A percentile compares a stretch with the other conserved stretches of the same genome.
These are phyloP conservation scores for Sinocyclocheilus anophthalmus DNA, from an alignment of 2,113 vertebrate genomes.

Conservation along the genomic window DNA sequence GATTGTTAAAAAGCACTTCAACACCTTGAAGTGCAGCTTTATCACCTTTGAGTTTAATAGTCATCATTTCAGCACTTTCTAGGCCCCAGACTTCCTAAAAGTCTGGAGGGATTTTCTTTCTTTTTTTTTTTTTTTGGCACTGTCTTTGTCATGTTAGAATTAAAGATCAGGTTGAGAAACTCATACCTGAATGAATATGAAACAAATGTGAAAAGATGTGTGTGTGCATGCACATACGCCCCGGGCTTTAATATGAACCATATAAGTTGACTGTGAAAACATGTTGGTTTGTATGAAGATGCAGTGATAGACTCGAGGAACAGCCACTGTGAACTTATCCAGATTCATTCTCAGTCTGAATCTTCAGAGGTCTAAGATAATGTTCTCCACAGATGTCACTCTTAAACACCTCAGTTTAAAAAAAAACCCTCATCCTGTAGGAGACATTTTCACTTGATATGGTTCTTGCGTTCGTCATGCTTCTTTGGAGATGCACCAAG, in stretches of 20 bases:
- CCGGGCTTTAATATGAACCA: background rate
- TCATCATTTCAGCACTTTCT: background rate
- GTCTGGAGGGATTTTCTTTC: background rate
- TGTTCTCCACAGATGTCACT: too few species aligned
- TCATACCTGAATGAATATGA: background rate
- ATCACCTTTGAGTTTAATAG: background rate
- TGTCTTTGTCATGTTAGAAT: slow-evolving; percentile 22
- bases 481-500: background rate
- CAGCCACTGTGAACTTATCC: too few species aligned
- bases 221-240: background rate
- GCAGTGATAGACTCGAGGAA: background rate
- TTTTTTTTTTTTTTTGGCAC: background rate
- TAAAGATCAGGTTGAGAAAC: slow-evolving; percentile 25
- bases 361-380: background rate
- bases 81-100: slow-evolving; percentile 20
- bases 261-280: slow-evolving; percentile 18
- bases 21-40: background rate
- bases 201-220: background rate
- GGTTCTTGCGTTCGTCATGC: too few species aligned
- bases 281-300: background rate
- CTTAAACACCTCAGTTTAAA: too few species aligned
- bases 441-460: too few species aligned
- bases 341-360: background rate
- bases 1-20: background rate
- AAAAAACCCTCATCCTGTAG: too few species aligned